Evolutionary conservation across 2,113 vertebrate genomes (phyloP).

Genomic region (Galemys pyrenaicus): DNA sequence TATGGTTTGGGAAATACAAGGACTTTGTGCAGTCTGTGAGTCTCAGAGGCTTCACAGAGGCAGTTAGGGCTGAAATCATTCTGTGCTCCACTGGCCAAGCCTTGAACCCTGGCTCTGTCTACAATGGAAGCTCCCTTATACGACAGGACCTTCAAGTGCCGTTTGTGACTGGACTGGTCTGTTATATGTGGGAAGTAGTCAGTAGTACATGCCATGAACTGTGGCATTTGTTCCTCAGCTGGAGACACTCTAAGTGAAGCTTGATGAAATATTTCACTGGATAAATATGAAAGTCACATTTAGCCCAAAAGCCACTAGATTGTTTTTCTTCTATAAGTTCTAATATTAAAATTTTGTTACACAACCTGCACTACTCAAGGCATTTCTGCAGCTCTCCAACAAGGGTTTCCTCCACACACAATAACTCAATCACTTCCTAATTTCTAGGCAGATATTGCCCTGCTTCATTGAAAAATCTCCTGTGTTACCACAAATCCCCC

Average conservation of each 20-base stretch:
- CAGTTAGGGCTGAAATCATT: background rate
- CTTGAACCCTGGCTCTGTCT: background rate
- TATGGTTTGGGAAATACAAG: background rate
- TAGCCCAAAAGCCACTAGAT: background rate
- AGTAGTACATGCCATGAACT: background rate
- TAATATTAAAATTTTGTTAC: background rate
- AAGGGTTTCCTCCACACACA: background rate
- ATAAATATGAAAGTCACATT: background rate
- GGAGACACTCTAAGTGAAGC: background rate
- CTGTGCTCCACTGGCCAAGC: background rate
- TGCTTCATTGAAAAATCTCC: background rate
- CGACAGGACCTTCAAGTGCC: background rate
- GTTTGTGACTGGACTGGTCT: background rate
- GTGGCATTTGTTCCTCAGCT: background rate
- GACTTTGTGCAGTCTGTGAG: background rate
- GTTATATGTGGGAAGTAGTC: background rate
- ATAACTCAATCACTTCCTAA: background rate
- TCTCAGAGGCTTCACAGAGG: background rate
- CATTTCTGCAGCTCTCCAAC: background rate
- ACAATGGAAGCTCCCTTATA: accelerated
- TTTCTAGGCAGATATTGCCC: background rate
- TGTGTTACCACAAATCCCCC: too few relatives aligned
- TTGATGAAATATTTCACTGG: background rate
- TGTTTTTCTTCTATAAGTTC: background rate
- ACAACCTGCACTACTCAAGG: background rate